Evolutionary conservation across 2,113 vertebrate species (phyloP).

Genomic region (Acanthisitta chloris): DNA sequence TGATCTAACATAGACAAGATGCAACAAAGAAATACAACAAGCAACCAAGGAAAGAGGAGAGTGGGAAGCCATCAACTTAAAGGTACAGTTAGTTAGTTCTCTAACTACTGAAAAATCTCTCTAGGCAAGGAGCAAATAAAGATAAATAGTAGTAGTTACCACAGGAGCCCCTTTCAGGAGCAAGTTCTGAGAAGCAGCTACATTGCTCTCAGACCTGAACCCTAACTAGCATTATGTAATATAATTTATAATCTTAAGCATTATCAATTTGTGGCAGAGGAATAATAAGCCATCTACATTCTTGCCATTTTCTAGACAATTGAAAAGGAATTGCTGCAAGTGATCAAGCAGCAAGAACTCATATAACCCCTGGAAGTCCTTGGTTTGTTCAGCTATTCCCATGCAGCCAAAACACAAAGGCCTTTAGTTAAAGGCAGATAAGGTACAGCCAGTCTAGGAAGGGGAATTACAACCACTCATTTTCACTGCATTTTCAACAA

Average conservation of each 20-base stretch:
- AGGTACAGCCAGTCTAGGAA: neutral
- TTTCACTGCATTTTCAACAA: neutral
- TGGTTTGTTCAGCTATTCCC: neutral
- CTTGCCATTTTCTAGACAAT: neutral
- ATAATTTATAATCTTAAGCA: neutral
- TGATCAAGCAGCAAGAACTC: neutral
- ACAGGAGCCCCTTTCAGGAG: neutral
- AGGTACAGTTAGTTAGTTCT: conserved; percentile 9
- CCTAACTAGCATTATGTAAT: neutral
- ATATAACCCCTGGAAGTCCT: neutral
- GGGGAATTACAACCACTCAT: neutral
- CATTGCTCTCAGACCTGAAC: neutral
- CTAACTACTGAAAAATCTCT: conserved; percentile 14
- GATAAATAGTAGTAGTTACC: neutral
- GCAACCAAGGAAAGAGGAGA: neutral
- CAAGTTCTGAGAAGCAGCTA: neutral
- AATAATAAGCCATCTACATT: neutral
- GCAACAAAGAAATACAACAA: neutral
- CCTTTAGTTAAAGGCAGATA: neutral
- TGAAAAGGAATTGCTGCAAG: neutral
- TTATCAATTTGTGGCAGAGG: neutral
- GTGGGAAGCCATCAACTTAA: neutral
- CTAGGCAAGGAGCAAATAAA: conserved; percentile 2
- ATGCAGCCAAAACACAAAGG: neutral
- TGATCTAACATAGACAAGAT: conserved; percentile 3